Percentiles rank a stretch among this genome's conserved stretches.
These are phyloP conservation scores for Acrobasis suavella DNA, from an alignment of 2,888 invertebrate genomes.

Conservation along the genomic window DNA sequence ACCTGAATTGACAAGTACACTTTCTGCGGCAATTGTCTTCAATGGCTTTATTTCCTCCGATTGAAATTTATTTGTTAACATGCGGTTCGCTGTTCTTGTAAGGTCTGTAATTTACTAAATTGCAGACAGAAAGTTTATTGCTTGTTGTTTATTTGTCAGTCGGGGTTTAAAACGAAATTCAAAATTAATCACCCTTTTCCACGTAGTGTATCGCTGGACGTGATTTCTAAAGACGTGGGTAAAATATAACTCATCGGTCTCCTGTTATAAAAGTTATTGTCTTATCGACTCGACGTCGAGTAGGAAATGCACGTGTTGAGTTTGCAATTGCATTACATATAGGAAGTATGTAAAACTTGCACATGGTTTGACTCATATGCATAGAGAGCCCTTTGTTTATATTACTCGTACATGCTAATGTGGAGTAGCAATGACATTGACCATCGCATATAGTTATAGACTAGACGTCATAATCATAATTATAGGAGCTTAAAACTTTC, in stretches of 20 bases:
- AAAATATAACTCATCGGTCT: slow-evolving; percentile 23
- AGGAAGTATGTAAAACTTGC: slow-evolving; percentile 41
- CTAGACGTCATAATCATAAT: slow-evolving; percentile 33
- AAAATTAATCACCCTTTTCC: slow-evolving; percentile 25
- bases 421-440: slow-evolving; percentile 61
- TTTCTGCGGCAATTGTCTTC: slow-evolving; percentile 45
- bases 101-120: slow-evolving; percentile 21
- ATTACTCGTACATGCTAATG: slow-evolving; percentile 34
- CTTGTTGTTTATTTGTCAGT: slow-evolving; percentile 17
- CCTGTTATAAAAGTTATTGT: slow-evolving; percentile 21
- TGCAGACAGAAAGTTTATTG: slow-evolving; percentile 18
- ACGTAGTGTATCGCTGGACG: slow-evolving; percentile 17
- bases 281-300: slow-evolving; percentile 33
- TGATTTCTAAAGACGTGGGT: slow-evolving; percentile 31
- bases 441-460: slow-evolving; percentile 41
- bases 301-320: slow-evolving; percentile 34
- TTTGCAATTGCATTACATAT: slow-evolving; percentile 26
- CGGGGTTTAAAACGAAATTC: slow-evolving; percentile 10
- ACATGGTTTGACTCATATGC: slow-evolving; percentile 49
- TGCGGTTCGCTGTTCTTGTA: slow-evolving; percentile 22
- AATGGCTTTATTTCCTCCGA: slow-evolving; percentile 49
- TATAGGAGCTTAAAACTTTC: slow-evolving; percentile 42
- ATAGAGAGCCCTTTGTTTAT: slow-evolving; percentile 49
- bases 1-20: slow-evolving; percentile 59
- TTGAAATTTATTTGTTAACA: slow-evolving; percentile 39